Evolutionary conservation across 2,113 vertebrate species (phyloP), one percentile per base, ranked within the genome.

Genomic region (Trogon melanurus): DNA sequence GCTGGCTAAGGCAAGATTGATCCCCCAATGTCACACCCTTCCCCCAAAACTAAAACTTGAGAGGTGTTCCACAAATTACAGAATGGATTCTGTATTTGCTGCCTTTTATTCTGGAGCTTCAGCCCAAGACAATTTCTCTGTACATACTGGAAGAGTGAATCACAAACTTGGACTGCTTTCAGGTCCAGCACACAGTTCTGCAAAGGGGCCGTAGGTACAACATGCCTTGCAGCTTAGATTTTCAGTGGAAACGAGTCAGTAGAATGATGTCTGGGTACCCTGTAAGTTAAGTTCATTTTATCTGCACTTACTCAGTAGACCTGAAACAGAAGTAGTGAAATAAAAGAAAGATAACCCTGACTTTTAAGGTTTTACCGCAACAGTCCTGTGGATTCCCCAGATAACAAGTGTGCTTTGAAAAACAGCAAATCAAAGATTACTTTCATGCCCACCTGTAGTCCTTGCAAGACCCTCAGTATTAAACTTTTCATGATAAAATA

Each of bases 351-450:
- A 86, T 60, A 94, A 91, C 60, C 32, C 30, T 48, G 27, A 85
- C 32, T 91, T 92, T 74, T 76, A 92, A 76, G 50, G 18, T 83
- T 94, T 93, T 85, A 66, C 44, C 58, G 88, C 5, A 0, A 54
- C 26, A 13, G 79, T 4, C 3, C 44, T 88, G 60, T 27, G 32
- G 29, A 56, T 78, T 93, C 91, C 29, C 16, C 26, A 84, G 72
- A 57, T 80, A 93, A 61, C 10, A 74, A 36, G 4, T 11, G 11
- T 65, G 41, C 88, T 94, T 91, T 95, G 83, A 89, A 94, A 92
- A 94, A 87, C 5, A 74, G 17, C 27, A 89, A 95, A 91, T 93
- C 87, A 96, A 95, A 96, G 69, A 10, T 25, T 71, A 34, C 27
- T 93, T 94, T 89, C 60, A 66, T 87, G 47, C 41, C 70, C 32